A percentile compares a stretch with the other conserved stretches of the same genome.
phyloP scores from a whole-genome alignment of 2,888 invertebrate genomes.

The Lycophotia porphyrea region DNA sequence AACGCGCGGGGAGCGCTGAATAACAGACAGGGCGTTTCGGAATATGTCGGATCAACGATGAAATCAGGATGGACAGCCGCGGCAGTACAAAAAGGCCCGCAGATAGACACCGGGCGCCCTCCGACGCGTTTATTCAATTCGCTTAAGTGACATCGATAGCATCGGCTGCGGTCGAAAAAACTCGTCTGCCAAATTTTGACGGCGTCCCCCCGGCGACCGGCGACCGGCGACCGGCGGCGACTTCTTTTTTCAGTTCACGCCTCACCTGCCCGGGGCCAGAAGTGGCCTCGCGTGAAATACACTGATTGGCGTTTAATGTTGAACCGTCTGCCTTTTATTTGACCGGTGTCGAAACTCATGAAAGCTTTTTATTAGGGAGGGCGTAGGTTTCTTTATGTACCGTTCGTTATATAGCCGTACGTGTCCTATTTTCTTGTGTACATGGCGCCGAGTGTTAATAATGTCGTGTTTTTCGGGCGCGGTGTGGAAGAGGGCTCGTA shows the following conservation, averaged over 20 bases:
- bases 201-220: conserved; percentile 76
- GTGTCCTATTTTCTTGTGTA: conserved; percentile 54
- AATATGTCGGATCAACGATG: conserved; percentile 67
- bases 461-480: conserved; percentile 29
- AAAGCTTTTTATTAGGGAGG: conserved; percentile 70
- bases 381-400: conserved; percentile 69
- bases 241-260: conserved; percentile 85
- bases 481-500: conserved; percentile 39
- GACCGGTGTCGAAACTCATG: conserved; percentile 66
- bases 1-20: conserved; percentile 55
- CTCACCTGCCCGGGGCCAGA: conserved; percentile 83
- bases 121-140: conserved; percentile 88
- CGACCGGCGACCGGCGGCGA: conserved; percentile 70
- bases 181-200: conserved; percentile 85
- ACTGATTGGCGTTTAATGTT: conserved; percentile 85
- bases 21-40: conserved; percentile 67
- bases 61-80: conserved; percentile 67
- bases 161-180: conserved; percentile 86
- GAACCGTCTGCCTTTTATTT: conserved; percentile 76
- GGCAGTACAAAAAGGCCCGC: conserved; percentile 69
- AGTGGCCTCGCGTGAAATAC: conserved; percentile 81
- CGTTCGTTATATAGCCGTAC: conserved; percentile 50
- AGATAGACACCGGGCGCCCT: conserved; percentile 78
- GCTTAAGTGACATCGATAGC: conserved; percentile 90
- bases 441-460: conserved; percentile 31